Base-by-base conservation (phyloP, 2,113 vertebrate genomes). In the Engraulis encrasicolus region DNA sequence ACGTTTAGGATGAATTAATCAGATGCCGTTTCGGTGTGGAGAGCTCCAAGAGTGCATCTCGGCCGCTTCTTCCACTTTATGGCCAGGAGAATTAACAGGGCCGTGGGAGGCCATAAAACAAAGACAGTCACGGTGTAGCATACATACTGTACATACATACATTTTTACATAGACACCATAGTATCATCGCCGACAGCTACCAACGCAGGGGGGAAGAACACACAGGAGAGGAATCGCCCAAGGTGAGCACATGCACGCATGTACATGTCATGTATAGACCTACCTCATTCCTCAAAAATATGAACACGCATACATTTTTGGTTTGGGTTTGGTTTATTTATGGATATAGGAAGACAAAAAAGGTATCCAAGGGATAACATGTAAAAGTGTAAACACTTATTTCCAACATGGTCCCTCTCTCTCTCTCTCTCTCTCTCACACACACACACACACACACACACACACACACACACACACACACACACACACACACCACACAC, bases 361-460 rank as follows among this genome's bases (percentile, higher is more conserved):
- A n/a, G n/a, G n/a, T n/a, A n/a, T n/a, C n/a, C n/a, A n/a, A n/a
- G n/a, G n/a, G n/a, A n/a, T n/a, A n/a, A n/a, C n/a, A n/a, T n/a
- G n/a, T n/a, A n/a, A n/a, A n/a, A n/a, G n/a, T n/a, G n/a, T n/a
- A n/a, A n/a, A n/a, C n/a, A n/a, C n/a, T n/a, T n/a, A n/a, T n/a
- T n/a, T n/a, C n/a, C n/a, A n/a, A n/a, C n/a, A n/a, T n/a, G n/a
- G n/a, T n/a, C n/a, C n/a, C n/a, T n/a, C n/a, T 45, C 40, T 9
- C 9, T 45, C 40, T 9, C 40, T 9, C 3, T 45, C 9, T 9
- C 81, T 58, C 37, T 80, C 71, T 48, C 87, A 80, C 84, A 78
- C 81, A 81, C 79, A 83, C 6, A n/a, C 50, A 27, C 27, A 52
- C 87, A 86, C 78, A 45, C 40, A 66, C 38, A 31, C 15, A 79